Base-by-base conservation (phyloP, 2,888 invertebrate genomes). In the Neocrepidodera transversa region DNA sequence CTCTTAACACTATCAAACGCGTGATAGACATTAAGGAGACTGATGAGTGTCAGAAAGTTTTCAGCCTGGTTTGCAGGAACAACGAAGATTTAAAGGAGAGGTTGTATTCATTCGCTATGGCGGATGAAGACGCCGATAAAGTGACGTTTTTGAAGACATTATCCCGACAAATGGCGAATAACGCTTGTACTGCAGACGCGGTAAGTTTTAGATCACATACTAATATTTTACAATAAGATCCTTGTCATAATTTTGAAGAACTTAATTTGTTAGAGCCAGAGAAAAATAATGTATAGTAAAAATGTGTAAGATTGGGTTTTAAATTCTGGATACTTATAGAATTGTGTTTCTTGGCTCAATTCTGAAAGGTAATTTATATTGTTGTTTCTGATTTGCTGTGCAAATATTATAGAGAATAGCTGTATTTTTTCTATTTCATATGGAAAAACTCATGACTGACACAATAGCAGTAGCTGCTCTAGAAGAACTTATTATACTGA, bases 131-230 rank as follows among this genome's bases (percentile, higher is more conserved):
- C 58, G 86, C 88, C 52, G 90, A 91, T 78, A 96, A 96, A 81
- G 81, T 85, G 42, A 84, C 86, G 67, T 94, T 95, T 80, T 84
- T 97, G 69, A 87, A 88, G 67, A 88, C 87, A 63, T 83, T 97
- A 64, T 94, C 95, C 76, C 87, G 93, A 75, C 92, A 93, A 79
- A 92, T 95, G 86, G 95, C 95, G 40, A 93, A 93, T 76, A 92
- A 92, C 67, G 89, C 93, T 69, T 96, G 95, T 81, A 89, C 93
- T 78, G 90, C 95, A 68, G 95, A 96, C 84, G 90, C 93, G 76
- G 95, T 95, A 81, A 86, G 90, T 83, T 17, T 20, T 3, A n/a
- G n/a, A n/a, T n/a, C n/a, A n/a, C n/a, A n/a, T n/a, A n/a, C n/a
- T n/a, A n/a, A n/a, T n/a, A n/a, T n/a, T n/a, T n/a, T n/a, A n/a